Evolutionary conservation across 2,888 invertebrate species (phyloP).

Genomic region (Chouioia cunea): DNA sequence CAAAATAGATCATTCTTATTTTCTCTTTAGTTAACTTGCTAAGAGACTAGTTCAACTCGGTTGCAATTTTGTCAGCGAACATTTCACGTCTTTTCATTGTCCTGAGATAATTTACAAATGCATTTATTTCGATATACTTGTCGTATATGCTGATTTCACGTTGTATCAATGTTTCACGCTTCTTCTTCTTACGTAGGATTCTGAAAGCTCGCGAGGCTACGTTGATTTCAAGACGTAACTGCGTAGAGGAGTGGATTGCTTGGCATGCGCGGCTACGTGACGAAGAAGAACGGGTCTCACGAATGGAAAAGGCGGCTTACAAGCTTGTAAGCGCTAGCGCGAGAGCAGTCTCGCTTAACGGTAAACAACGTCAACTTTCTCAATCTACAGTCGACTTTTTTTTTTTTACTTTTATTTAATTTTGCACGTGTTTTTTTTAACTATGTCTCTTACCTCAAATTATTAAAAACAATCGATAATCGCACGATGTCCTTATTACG

Average conservation of each 20-base stretch:
- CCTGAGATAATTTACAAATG: too few relatives aligned
- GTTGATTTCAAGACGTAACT: slow-evolving; percentile 64
- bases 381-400: too few relatives aligned
- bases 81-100: too few relatives aligned
- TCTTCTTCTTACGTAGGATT: slow-evolving; percentile 55
- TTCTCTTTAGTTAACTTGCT: too few relatives aligned
- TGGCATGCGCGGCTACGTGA: slow-evolving; percentile 65
- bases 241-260: slow-evolving; percentile 67
- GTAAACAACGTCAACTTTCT: slow-evolving; percentile 49
- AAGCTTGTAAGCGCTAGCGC: slow-evolving; percentile 65
- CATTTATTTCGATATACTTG: too few relatives aligned
- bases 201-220: slow-evolving; percentile 66
- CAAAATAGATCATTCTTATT: neutral
- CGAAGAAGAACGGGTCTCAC: slow-evolving; percentile 65
- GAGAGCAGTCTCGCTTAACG: slow-evolving; percentile 63
- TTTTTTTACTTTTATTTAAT: too few relatives aligned
- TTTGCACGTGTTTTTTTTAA: too few relatives aligned
- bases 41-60: too few relatives aligned
- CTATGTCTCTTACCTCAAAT: too few relatives aligned
- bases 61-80: too few relatives aligned
- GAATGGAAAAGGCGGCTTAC: slow-evolving; percentile 65
- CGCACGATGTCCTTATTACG: too few relatives aligned
- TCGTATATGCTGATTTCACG: neutral
- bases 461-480: too few relatives aligned
- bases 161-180: neutral